A percentile compares a stretch with the other conserved stretches of the same genome.
These are phyloP conservation scores for Drosophila ananassae DNA, from an alignment of 1,140 invertebrate genomes.

Conservation along the genomic window DNA sequence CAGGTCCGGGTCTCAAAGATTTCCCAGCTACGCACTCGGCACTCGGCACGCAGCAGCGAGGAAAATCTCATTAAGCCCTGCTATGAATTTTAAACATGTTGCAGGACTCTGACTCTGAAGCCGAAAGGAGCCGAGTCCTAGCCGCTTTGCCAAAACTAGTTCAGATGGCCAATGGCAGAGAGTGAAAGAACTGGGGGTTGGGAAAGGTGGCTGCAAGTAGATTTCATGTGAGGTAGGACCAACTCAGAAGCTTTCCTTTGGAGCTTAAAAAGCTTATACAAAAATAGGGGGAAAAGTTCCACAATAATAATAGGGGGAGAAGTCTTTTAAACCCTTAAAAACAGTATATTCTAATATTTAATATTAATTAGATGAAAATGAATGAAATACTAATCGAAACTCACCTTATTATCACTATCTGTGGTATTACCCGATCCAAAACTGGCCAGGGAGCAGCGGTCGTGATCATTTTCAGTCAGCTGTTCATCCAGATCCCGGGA, in stretches of 20 bases:
- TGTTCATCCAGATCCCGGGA: slow-evolving; percentile 93
- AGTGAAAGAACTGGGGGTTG: neutral
- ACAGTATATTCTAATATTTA: no score
- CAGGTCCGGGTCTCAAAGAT: slow-evolving; percentile 12
- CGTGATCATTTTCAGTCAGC: slow-evolving; percentile 84
- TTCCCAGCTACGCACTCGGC: slow-evolving; percentile 41
- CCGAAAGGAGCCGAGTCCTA: slow-evolving; percentile 54
- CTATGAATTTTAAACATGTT: slow-evolving; percentile 82
- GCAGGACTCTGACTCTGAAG: slow-evolving; percentile 42
- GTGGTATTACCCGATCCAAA: slow-evolving; percentile 98
- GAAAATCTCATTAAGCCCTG: slow-evolving; percentile 78
- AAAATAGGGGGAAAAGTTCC: slow-evolving; percentile 9
- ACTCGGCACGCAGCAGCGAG: slow-evolving; percentile 50
- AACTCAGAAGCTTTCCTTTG: slow-evolving; percentile 30
- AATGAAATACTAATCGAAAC: slow-evolving; percentile 53
- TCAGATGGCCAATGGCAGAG: slow-evolving; percentile 66
- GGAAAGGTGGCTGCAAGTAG: slow-evolving; percentile 27
- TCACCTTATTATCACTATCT: slow-evolving; percentile 95
- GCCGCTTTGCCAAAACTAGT: slow-evolving; percentile 45
- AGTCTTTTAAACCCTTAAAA: neutral
- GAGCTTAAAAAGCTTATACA: slow-evolving; percentile 7
- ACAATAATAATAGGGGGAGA: neutral
- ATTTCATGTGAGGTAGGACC: slow-evolving; percentile 71
- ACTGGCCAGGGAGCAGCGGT: slow-evolving; percentile 95
- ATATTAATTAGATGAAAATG: neutral